phyloP scores from a whole-genome alignment of 2,113 vertebrate genomes.

The Mionectes macconnelli region DNA sequence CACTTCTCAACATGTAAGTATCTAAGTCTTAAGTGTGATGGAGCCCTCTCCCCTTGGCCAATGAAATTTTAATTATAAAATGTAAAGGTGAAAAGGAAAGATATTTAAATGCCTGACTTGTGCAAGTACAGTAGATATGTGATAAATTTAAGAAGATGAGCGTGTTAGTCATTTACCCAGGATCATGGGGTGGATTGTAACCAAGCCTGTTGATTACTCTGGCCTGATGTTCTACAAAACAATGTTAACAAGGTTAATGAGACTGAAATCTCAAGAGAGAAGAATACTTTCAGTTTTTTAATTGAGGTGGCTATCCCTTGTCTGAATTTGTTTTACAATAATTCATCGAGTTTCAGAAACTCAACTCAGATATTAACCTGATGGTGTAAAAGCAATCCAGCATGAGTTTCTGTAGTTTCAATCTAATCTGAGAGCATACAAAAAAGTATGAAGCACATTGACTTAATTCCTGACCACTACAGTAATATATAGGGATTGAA shows the following conservation, averaged over 20 bases:
- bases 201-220: not conserved
- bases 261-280: not conserved
- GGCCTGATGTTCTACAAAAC: not conserved
- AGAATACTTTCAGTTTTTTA: not conserved
- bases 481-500: not conserved
- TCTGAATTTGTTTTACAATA: not conserved
- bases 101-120: not conserved
- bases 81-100: not conserved
- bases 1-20: not conserved
- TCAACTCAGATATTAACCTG: not conserved
- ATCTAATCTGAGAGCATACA: not conserved
- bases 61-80: not conserved
- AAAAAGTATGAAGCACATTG: not conserved
- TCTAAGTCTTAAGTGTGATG: not conserved
- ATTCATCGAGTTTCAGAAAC: not conserved
- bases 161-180: not conserved
- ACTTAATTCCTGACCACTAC: not conserved
- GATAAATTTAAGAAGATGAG: not conserved
- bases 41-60: not conserved
- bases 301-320: not conserved
- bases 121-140: not conserved
- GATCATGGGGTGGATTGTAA: not conserved
- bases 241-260: too few relatives aligned
- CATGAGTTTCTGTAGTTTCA: not conserved
- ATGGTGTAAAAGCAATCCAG: not conserved